Evolutionary conservation across 2,797 vertebrate genomes (phyloP).

Genomic region (Aplochiton taeniatus): DNA sequence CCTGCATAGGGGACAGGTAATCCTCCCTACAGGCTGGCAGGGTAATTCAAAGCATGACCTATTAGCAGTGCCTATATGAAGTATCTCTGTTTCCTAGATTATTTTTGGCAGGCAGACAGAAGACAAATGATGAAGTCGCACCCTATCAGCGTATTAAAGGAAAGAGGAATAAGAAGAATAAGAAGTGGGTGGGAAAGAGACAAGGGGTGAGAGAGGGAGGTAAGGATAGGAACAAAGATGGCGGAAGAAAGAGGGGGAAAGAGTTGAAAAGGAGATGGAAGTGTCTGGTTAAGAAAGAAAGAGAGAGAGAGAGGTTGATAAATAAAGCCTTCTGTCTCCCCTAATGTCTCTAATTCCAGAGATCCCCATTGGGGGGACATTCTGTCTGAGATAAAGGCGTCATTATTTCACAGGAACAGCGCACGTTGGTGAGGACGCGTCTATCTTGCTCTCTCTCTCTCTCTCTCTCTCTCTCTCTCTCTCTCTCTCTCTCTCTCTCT

Average conservation of each 20-base stretch:
- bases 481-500: too few relatives aligned
- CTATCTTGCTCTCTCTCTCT: too few relatives aligned
- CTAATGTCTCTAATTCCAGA: constrained; percentile 65
- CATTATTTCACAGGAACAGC: constrained; percentile 70
- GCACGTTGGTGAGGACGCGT: too few relatives aligned
- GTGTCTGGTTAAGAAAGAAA: constrained; percentile 6
- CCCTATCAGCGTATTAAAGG: constrained; percentile 21
- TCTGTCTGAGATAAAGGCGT: constrained; percentile 67
- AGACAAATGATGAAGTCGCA: constrained; percentile 65
- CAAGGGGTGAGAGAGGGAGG: background rate
- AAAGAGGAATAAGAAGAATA: constrained; percentile 5
- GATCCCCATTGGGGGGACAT: constrained; percentile 64
- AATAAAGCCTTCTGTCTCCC: constrained; percentile 51
- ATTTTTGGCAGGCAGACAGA: constrained; percentile 57
- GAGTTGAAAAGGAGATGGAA: background rate
- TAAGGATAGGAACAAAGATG: constrained; percentile 2
- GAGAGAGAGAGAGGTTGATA: constrained; percentile 40
- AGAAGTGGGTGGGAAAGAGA: background rate
- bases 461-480: too few relatives aligned
- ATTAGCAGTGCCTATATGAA: constrained; percentile 62
- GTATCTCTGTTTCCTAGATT: constrained; percentile 61
- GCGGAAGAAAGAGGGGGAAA: constrained; percentile 2
- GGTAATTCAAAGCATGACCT: constrained; percentile 62
- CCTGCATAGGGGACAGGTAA: constrained; percentile 38
- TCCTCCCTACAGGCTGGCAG: constrained; percentile 43